These are phyloP conservation scores for Myodes glareolus DNA, from an alignment of 2,113 vertebrate species.

Conservation along the genomic window DNA sequence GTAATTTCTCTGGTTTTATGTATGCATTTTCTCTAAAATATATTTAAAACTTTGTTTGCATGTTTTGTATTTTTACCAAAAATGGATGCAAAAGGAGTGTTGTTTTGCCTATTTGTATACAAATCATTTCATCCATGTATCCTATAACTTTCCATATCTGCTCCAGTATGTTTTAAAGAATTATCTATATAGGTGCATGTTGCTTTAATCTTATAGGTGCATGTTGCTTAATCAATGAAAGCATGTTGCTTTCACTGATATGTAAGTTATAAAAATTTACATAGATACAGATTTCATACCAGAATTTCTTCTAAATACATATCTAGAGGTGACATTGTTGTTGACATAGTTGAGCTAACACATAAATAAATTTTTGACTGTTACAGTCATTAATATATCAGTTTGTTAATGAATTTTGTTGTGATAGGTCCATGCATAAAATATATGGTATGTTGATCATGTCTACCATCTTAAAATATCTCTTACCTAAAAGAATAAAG, in stretches of 20 bases:
- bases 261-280: not conserved
- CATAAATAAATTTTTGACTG: not conserved
- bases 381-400: not conserved
- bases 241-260: constrained; percentile 1
- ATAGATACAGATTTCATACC: not conserved
- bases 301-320: not conserved
- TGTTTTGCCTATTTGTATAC: not conserved
- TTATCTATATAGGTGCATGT: not conserved
- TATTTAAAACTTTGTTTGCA: not conserved
- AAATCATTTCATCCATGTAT: not conserved
- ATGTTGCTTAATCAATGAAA: not conserved
- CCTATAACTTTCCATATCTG: not conserved
- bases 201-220: not conserved
- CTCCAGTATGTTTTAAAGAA: not conserved
- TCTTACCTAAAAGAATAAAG: not conserved
- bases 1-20: not conserved
- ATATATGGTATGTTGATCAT: not conserved
- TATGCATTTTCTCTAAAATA: not conserved
- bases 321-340: not conserved
- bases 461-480: not conserved
- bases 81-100: not conserved
- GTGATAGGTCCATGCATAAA: not conserved
- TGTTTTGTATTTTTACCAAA: constrained; percentile 32
- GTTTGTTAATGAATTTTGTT: not conserved
- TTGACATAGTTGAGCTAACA: not conserved